Evolutionary conservation across 2,113 vertebrate species (phyloP).

Genomic region (Vulpes lagopus): DNA sequence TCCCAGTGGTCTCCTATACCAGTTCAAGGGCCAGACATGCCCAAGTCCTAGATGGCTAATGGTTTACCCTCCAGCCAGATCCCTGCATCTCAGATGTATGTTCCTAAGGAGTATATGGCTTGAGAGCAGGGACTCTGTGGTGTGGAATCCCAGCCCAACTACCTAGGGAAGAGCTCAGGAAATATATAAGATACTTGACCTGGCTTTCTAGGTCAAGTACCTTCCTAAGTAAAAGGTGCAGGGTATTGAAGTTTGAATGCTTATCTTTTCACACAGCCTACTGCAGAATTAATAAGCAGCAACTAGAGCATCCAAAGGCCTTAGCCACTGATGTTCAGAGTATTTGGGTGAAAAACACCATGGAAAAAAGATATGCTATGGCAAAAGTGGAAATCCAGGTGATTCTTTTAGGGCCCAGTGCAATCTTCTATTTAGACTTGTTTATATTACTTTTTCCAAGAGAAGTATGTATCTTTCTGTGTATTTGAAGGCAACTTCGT

Average conservation of each 20-base stretch:
- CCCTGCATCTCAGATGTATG: not conserved
- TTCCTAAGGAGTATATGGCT: not conserved
- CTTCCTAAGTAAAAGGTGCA: not conserved
- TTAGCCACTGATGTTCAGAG: not conserved
- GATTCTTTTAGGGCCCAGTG: not conserved
- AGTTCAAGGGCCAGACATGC: not conserved
- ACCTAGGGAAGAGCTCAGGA: not conserved
- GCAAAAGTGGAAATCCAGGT: not conserved
- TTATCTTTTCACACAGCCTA: not conserved
- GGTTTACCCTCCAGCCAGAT: not conserved
- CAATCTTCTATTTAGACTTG: not conserved
- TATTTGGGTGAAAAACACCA: not conserved
- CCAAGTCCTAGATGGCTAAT: not conserved
- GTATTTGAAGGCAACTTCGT: conserved; percentile 48
- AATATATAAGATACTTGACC: not conserved
- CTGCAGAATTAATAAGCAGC: not conserved
- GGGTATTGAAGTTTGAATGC: not conserved
- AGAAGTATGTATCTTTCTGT: not conserved
- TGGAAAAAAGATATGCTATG: not conserved
- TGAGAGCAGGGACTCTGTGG: not conserved
- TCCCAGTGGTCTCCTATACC: not conserved
- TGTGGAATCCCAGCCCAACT: not conserved
- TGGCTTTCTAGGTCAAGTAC: not conserved
- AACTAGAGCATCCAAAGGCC: not conserved
- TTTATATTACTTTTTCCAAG: conserved; percentile 30